phyloP scores from a whole-genome alignment of 2,888 invertebrate species.

The Aproaerema taeniolella region DNA sequence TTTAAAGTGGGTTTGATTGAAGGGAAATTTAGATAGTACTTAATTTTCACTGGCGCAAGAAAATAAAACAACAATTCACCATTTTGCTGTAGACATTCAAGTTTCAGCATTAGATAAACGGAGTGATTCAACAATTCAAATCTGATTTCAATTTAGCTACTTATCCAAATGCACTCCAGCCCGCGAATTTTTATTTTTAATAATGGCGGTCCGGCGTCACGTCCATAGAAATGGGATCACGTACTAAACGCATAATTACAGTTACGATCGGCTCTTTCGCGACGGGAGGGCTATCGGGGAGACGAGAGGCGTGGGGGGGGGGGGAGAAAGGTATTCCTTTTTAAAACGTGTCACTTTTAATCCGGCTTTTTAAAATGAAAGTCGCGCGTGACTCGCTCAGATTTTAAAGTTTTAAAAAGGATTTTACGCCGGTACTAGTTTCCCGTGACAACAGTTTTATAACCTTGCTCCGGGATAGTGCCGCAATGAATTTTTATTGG shows the following conservation, averaged over 20 bases:
- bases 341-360: conserved; percentile 43
- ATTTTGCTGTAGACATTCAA: too few relatives aligned
- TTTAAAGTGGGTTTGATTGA: too few relatives aligned
- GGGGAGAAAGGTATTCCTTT: conserved; percentile 3
- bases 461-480: too few relatives aligned
- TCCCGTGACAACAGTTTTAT: too few relatives aligned
- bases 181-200: conserved; percentile 30
- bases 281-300: conserved; percentile 40
- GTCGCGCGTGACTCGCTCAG: conserved; percentile 33
- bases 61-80: too few relatives aligned
- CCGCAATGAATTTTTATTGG: too few relatives aligned
- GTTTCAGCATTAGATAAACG: too few relatives aligned
- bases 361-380: conserved; percentile 50
- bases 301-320: conserved; percentile 19
- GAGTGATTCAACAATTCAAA: too few relatives aligned
- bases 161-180: conserved; percentile 1
- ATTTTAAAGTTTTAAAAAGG: conserved; percentile 6
- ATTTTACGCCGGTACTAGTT: conserved; percentile 1
- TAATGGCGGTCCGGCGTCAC: conserved; percentile 48
- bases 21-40: too few relatives aligned
- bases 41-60: too few relatives aligned
- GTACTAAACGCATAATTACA: conserved; percentile 64
- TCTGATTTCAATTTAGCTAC: too few relatives aligned
- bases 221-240: conserved; percentile 64
- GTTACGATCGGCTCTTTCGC: conserved; percentile 42